Evolutionary conservation across 1,140 invertebrate genomes (phyloP).

Genomic region (Drosophila pachea): DNA sequence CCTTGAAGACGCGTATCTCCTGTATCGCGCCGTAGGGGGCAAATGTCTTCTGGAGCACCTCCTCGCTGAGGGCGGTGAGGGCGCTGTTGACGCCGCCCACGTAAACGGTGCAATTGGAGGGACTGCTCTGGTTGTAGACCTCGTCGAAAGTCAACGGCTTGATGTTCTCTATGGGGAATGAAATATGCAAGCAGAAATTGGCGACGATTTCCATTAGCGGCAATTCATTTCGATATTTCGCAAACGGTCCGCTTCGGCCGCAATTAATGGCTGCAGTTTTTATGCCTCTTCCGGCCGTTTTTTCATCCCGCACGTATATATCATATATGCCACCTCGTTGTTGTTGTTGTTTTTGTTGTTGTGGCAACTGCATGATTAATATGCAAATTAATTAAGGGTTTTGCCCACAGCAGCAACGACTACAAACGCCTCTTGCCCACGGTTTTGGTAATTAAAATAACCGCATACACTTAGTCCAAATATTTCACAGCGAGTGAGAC

Average conservation of each 20-base stretch:
- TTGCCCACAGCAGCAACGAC: constrained; percentile 60
- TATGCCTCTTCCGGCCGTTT: constrained; percentile 16
- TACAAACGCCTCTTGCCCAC: constrained; percentile 45
- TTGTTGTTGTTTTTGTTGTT: constrained; percentile 40
- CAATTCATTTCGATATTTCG: constrained; percentile 54
- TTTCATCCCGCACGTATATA: neutral
- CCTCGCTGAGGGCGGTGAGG: constrained; percentile 93
- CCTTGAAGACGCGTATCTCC: constrained; percentile 99
- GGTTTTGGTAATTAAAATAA: constrained; percentile 77
- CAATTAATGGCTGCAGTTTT: constrained; percentile 64
- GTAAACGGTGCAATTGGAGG: constrained; percentile 99
- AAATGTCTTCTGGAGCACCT: constrained; percentile 98
- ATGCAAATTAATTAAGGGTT: constrained; percentile 77
- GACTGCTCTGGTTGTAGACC: constrained; percentile 98
- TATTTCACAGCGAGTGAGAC: constrained; percentile 8
- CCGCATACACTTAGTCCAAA: constrained; percentile 74
- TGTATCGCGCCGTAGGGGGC: constrained; percentile 96
- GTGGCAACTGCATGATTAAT: constrained; percentile 70
- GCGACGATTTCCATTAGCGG: constrained; percentile 12
- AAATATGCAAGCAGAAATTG: constrained; percentile 14
- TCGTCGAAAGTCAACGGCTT: constrained; percentile 98
- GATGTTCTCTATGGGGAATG: constrained; percentile 83
- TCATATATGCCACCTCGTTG: constrained; percentile 1
- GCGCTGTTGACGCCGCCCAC: constrained; percentile 98
- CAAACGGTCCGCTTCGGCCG: constrained; percentile 29